A percentile compares a stretch with the other conserved stretches of the same genome.
Evolutionary conservation across 2,113 vertebrate genomes (phyloP).

Genomic region (Nestor notabilis): DNA sequence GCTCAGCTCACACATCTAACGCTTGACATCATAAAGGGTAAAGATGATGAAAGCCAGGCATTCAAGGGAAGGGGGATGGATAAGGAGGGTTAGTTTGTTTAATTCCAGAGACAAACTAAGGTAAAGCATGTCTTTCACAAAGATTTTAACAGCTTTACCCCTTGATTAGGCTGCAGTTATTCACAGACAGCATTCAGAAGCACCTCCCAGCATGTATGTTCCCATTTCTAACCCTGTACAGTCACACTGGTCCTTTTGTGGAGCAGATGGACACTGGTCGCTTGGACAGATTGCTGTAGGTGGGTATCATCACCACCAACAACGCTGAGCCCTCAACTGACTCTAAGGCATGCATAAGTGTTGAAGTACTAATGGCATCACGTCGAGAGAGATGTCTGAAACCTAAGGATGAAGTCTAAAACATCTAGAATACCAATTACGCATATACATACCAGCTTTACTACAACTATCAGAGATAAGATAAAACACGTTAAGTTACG

Average conservation of each 20-base stretch:
- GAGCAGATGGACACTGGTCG: fast-evolving
- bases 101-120: neutral
- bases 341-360: neutral
- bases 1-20: neutral
- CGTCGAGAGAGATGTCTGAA: neutral
- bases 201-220: fast-evolving
- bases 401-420: neutral
- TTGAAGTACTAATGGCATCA: neutral
- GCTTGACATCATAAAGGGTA: neutral
- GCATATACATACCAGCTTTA: neutral
- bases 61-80: fast-evolving
- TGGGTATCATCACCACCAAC: neutral
- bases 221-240: neutral
- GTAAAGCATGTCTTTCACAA: neutral
- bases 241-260: neutral
- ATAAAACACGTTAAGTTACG: neutral
- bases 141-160: neutral
- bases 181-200: neutral
- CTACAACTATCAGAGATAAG: neutral
- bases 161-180: neutral
- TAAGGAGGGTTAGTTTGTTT: neutral
- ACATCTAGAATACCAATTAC: neutral
- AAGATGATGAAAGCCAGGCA: neutral
- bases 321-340: fast-evolving
- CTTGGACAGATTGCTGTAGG: fast-evolving